Percentiles rank a stretch among this genome's conserved stretches.
phyloP scores from a whole-genome alignment of 1,140 invertebrate species.

The Pollicipes pollicipes region DNA sequence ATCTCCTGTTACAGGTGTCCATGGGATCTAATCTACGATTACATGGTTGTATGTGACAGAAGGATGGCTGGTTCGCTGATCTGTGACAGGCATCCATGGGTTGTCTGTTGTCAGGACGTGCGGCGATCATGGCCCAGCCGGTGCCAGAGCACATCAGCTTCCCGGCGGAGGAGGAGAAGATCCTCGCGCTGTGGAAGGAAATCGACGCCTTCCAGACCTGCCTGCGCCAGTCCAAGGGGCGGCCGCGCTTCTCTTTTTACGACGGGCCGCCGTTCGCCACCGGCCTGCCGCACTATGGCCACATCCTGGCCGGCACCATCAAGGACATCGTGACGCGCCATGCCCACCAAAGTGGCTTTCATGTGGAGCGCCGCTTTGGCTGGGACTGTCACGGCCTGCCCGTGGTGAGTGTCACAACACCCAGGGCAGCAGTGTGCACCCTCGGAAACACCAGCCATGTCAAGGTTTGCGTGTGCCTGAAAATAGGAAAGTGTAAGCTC shows the following conservation, averaged over 20 bases:
- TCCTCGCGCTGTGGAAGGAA: slow-evolving; percentile 61
- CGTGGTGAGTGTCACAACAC: slow-evolving; percentile 44
- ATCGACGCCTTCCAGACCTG: slow-evolving; percentile 77
- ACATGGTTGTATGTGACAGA: too few relatives aligned
- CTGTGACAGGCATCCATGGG: too few relatives aligned
- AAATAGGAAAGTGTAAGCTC: too few relatives aligned
- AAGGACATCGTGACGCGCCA: slow-evolving; percentile 97
- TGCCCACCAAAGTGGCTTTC: slow-evolving; percentile 86
- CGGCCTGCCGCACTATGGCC: slow-evolving; percentile 96
- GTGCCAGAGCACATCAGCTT: slow-evolving; percentile 50
- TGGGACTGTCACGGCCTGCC: slow-evolving; percentile 99
- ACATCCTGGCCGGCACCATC: slow-evolving; percentile 93
- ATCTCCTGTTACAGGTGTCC: too few relatives aligned
- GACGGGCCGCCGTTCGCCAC: slow-evolving; percentile 99
- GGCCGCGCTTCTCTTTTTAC: slow-evolving; percentile 67
- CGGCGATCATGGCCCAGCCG: not conserved
- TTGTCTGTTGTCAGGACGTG: too few relatives aligned
- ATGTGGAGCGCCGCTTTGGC: slow-evolving; percentile 94
- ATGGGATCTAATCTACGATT: too few relatives aligned
- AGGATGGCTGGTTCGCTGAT: too few relatives aligned
- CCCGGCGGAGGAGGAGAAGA: slow-evolving; percentile 69
- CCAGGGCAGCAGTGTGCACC: too few relatives aligned
- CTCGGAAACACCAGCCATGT: too few relatives aligned
- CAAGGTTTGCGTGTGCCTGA: too few relatives aligned
- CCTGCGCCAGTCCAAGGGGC: slow-evolving; percentile 38